Evolutionary conservation across 2,888 invertebrate species (phyloP), one percentile per base, ranked within the genome.

Genomic region (Chloroclystis v-ata): DNA sequence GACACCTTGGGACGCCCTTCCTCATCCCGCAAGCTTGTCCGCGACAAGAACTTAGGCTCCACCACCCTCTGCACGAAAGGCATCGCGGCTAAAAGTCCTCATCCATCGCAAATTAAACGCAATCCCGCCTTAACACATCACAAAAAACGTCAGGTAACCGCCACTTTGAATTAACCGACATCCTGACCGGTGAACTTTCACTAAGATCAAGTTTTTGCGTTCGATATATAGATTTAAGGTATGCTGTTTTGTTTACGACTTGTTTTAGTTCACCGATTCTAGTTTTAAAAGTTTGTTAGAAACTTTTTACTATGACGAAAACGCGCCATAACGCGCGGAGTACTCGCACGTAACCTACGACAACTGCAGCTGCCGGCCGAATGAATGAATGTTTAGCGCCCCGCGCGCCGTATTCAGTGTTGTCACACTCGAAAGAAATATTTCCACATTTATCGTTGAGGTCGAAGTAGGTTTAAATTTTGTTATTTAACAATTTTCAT

Each of bases 51-150:
- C 75, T 92, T 93, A 66, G 96, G 96, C 78, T 94, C 93, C 76
- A 96, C 91, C 69, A 92, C 91, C 68, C 95, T 92, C 77, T 94
- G 92, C 75, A 95, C 92, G 89, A 96, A 96, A 82, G 96, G 96
- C 96, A 96, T 96, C 63, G 88, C 89, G 79, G 76, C 70, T 67
- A 64, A 67, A 69, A 81, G 46, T 50, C 46, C 77, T 82, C 78
- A 77, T 76, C 83, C 86, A 86, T 85, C 70, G 78, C 81, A 78
- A 82, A 82, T 83, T 81, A 78, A 76, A 78, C 73, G 72, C 80
- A 79, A 81, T 82, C 80, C 78, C 81, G 71, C 71, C 78, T 80
- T 80, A 87, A 79, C 78, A 82, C 87, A 72, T 73, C 86, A 86
- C 85, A 87, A 87, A 87, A 87, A 86, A 86, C 82, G 86, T 76